phyloP scores from a whole-genome alignment of 2,113 vertebrate genomes.

The Lonchura striata region DNA sequence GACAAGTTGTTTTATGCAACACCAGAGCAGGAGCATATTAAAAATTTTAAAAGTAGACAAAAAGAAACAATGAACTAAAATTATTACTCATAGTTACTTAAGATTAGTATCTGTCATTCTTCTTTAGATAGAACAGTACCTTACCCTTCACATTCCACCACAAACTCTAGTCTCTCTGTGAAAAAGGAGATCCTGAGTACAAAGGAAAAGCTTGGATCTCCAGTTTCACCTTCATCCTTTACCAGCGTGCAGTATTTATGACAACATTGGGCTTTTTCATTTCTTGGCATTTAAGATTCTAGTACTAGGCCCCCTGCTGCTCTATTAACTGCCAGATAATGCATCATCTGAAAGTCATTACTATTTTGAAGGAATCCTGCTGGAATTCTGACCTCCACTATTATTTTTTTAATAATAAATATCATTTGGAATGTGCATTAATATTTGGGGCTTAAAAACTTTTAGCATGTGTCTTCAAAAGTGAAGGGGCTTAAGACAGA shows the following conservation, averaged over 20 bases:
- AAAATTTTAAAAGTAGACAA: background rate
- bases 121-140: background rate
- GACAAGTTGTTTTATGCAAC: background rate
- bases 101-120: background rate
- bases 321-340: background rate
- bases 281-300: background rate
- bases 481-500: background rate
- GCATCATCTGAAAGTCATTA: background rate
- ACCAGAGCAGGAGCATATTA: background rate
- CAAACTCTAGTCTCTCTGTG: background rate
- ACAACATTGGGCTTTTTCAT: background rate
- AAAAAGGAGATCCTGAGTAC: background rate
- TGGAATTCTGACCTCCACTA: background rate
- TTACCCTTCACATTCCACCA: background rate
- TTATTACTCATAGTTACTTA: background rate
- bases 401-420: background rate
- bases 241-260: background rate
- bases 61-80: background rate
- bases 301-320: background rate
- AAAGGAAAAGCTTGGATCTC: background rate
- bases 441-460: background rate
- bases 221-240: background rate
- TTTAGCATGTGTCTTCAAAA: background rate
- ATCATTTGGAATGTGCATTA: background rate
- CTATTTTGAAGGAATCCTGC: background rate